These are phyloP conservation scores for Amorpha juglandis DNA, from an alignment of 2,888 invertebrate genomes.

Conservation along the genomic window DNA sequence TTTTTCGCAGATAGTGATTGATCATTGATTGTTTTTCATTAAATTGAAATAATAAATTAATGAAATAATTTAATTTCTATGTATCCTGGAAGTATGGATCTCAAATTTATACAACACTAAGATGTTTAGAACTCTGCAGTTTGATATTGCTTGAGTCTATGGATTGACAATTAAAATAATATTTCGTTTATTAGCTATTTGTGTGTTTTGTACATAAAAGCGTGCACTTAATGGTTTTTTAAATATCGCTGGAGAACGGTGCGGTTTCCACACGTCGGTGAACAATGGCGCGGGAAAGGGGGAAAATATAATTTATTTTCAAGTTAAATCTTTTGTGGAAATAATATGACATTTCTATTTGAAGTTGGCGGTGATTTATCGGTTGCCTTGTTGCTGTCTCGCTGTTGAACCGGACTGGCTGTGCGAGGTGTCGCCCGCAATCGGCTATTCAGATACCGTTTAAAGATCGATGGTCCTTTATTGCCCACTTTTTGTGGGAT, in stretches of 20 bases:
- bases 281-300: constrained; percentile 78
- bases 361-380: constrained; percentile 83
- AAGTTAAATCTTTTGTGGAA: constrained; percentile 85
- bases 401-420: constrained; percentile 54
- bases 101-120: too few species aligned
- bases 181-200: constrained; percentile 4
- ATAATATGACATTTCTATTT: constrained; percentile 86
- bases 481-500: constrained; percentile 18
- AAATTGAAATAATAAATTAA: too few species aligned
- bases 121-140: too few species aligned
- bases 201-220: constrained; percentile 58
- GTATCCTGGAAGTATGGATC: too few species aligned
- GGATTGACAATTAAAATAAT: constrained; percentile 6
- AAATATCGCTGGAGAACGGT: constrained; percentile 74
- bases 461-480: constrained; percentile 51
- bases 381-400: constrained; percentile 71
- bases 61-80: too few species aligned
- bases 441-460: constrained; percentile 52
- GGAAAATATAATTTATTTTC: constrained; percentile 84
- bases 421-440: constrained; percentile 63
- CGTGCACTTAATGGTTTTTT: constrained; percentile 83
- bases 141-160: neutral
- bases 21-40: too few species aligned
- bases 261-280: constrained; percentile 80
- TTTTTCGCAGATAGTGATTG: too few species aligned